Conservation (phyloP, 1,140 invertebrate species). For the Chionoecetes opilio region DNA sequence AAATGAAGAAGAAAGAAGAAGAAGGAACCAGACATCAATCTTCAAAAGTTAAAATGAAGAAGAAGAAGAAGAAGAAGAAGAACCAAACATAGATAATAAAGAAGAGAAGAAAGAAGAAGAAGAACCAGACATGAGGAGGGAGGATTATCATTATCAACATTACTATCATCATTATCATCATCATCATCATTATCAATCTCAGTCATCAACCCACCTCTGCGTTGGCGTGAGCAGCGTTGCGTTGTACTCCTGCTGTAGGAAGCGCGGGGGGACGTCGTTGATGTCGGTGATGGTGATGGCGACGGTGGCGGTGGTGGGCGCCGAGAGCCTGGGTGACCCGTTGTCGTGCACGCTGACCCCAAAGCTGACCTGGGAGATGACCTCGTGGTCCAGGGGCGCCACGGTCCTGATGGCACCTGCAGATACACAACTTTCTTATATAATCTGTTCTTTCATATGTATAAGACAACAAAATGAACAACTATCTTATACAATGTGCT, state of each 20-base stretch:
- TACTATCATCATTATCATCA: too few species aligned
- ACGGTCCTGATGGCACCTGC: slow-evolving; percentile 91
- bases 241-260: slow-evolving; percentile 84
- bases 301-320: slow-evolving; percentile 87
- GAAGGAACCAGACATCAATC: too few species aligned
- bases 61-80: too few species aligned
- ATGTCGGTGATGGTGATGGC: slow-evolving; percentile 91
- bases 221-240: slow-evolving; percentile 87
- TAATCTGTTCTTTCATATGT: too few species aligned
- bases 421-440: background rate
- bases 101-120: too few species aligned
- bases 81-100: too few species aligned
- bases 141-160: too few species aligned
- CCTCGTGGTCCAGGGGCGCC: slow-evolving; percentile 92
- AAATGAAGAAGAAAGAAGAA: background rate
- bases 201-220: slow-evolving; percentile 90
- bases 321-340: slow-evolving; percentile 90
- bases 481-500: too few species aligned
- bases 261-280: slow-evolving; percentile 95
- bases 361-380: slow-evolving; percentile 88
- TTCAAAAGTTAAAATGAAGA: too few species aligned
- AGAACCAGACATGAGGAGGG: too few species aligned
- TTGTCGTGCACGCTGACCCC: slow-evolving; percentile 93
- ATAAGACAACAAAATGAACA: too few species aligned
- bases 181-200: too few species aligned